Evolutionary conservation across 2,888 invertebrate genomes (phyloP).

Genomic region (Pherbina coryleti): DNA sequence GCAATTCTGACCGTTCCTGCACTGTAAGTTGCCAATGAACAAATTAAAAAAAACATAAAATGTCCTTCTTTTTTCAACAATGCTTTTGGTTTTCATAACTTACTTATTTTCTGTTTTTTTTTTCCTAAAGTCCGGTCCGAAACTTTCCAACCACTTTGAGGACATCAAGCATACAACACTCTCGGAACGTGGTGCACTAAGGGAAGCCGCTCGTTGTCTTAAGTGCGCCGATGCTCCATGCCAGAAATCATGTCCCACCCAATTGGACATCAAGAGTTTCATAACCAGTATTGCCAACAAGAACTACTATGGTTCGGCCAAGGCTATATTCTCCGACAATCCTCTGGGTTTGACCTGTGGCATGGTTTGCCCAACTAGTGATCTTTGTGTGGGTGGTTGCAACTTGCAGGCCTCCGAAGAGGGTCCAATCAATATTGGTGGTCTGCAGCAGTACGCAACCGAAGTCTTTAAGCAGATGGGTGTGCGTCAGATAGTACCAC

Average conservation of each 20-base stretch:
- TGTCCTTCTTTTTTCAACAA: too few species aligned
- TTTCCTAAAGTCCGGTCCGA: slow-evolving; percentile 71
- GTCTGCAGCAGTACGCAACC: slow-evolving; percentile 96
- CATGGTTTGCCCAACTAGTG: slow-evolving; percentile 99
- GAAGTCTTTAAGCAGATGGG: slow-evolving; percentile 97
- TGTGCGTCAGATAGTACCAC: slow-evolving; percentile 87
- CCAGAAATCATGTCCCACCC: slow-evolving; percentile 98
- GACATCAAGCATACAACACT: slow-evolving; percentile 98
- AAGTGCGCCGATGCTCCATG: slow-evolving; percentile 98
- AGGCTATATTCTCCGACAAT: slow-evolving; percentile 96
- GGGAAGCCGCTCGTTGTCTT: slow-evolving; percentile 88
- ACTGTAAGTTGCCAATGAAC: too few species aligned
- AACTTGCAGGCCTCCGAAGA: slow-evolving; percentile 96
- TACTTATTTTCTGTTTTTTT: background rate
- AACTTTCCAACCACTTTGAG: slow-evolving; percentile 89
- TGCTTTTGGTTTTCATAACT: slow-evolving; percentile 52
- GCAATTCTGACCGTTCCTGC: slow-evolving; percentile 88
- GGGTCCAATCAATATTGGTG: slow-evolving; percentile 98
- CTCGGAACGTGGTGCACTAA: slow-evolving; percentile 93
- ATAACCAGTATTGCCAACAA: slow-evolving; percentile 97
- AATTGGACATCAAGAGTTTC: slow-evolving; percentile 95
- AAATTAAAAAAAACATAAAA: too few species aligned
- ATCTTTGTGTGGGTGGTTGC: slow-evolving; percentile 97
- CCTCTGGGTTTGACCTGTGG: slow-evolving; percentile 95
- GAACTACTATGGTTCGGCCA: slow-evolving; percentile 98